These are phyloP conservation scores for Actinemys pallida DNA, from an alignment of 2,113 vertebrate species.

Conservation along the genomic window DNA sequence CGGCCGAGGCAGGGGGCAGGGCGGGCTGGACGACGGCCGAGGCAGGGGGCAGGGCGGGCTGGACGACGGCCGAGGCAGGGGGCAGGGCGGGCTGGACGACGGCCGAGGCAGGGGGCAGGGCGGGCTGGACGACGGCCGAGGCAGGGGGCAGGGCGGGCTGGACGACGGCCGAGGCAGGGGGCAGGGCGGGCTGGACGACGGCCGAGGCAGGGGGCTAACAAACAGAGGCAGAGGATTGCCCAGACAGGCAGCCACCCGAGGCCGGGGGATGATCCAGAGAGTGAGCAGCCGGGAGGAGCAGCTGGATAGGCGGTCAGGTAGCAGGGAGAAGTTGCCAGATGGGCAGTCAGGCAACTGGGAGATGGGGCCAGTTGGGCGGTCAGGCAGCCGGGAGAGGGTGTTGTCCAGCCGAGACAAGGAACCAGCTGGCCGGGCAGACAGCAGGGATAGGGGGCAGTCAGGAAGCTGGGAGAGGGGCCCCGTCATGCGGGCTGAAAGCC, in stretches of 20 bases:
- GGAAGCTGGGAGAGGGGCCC: constrained; percentile 74
- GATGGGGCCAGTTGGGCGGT: constrained; percentile 56
- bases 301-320: constrained; percentile 75
- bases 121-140: not conserved
- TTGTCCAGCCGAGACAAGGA: constrained; percentile 71
- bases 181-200: constrained; percentile 52
- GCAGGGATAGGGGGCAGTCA: constrained; percentile 71
- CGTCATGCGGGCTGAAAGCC: constrained; percentile 54
- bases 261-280: constrained; percentile 72
- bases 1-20: not conserved
- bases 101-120: not conserved
- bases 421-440: constrained; percentile 51
- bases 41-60: not conserved
- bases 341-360: constrained; percentile 72
- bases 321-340: constrained; percentile 65
- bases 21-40: not conserved
- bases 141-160: not conserved
- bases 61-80: not conserved
- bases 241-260: constrained; percentile 28
- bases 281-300: constrained; percentile 79
- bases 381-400: constrained; percentile 71
- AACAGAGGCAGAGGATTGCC: constrained; percentile 75
- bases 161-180: not conserved
- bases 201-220: constrained; percentile 73
- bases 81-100: not conserved